These are phyloP conservation scores for Eugnorisma glareosa DNA, from an alignment of 2,888 invertebrate genomes.

Conservation along the genomic window DNA sequence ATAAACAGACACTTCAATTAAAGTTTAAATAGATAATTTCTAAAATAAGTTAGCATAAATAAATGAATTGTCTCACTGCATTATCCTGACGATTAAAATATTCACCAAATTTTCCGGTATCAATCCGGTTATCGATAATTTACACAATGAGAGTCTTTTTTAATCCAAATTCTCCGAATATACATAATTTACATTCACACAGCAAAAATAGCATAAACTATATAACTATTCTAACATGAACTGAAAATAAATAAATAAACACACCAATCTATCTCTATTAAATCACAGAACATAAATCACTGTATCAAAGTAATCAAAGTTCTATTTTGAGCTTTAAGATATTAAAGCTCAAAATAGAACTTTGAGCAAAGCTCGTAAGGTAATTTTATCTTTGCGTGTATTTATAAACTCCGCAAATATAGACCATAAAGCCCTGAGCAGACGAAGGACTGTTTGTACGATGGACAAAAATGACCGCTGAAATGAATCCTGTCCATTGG, in stretches of 20 bases:
- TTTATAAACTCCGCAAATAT: slow-evolving; percentile 60
- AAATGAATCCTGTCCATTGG: neutral
- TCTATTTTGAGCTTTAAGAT: no score
- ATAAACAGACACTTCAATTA: no score
- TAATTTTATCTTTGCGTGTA: slow-evolving; percentile 51
- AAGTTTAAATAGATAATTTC: no score
- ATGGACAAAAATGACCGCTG: neutral
- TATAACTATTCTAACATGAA: slow-evolving; percentile 16
- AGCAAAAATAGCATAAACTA: slow-evolving; percentile 18
- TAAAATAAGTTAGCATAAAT: neutral
- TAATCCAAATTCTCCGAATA: neutral
- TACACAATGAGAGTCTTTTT: neutral
- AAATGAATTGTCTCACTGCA: neutral
- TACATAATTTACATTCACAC: neutral
- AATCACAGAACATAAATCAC: slow-evolving; percentile 35
- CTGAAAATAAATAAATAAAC: slow-evolving; percentile 22
- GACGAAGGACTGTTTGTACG: neutral
- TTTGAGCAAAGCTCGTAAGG: slow-evolving; percentile 44
- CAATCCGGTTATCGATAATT: neutral
- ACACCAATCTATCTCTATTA: slow-evolving; percentile 8
- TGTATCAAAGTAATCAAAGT: no score
- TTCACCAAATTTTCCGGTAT: neutral
- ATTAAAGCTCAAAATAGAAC: slow-evolving; percentile 49
- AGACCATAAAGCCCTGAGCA: slow-evolving; percentile 29
- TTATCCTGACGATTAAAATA: neutral